Evolutionary conservation across 2,888 invertebrate species (phyloP), one percentile per base, ranked within the genome.

Genomic region (Coecobrya sp.): DNA sequence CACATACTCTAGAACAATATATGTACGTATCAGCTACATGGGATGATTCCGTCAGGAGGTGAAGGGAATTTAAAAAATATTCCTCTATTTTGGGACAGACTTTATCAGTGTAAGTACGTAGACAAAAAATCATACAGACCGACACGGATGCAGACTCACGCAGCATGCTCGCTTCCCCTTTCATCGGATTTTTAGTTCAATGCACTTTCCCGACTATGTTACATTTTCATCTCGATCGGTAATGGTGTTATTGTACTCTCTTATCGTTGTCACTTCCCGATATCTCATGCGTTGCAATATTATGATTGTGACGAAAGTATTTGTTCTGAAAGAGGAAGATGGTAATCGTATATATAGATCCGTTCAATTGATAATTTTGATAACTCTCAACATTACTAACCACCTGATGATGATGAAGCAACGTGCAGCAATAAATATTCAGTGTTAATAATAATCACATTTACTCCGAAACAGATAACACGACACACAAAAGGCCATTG

Each of bases 181-280:
- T 88, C 68, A 70, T 89, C 68, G 70, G 89, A 70, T 68, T 89
- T 89, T 89, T 89, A 82, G 89, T 89, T 89, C 89, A 89, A 36
- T 89, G 89, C 82, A 89, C 89, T 89, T 89, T 89, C 70, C 82
- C 70, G 59, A 25, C 70, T 19, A 19, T n/a, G 5, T 4, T 13
- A 55, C 5, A n/a, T 62, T 45, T 19, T 13, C 30, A 76, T 27
- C 42, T 62, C 84, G n/a, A 65, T 7, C 45, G 16, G 7, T 19
- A n/a, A 42, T 59, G 27, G 13, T 76, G 52, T 27, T 13, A 30
- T 30, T 22, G 68, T 27, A 68, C 70, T 19, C 30, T 86, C 36
- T 73, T 36, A n/a, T 73, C 65, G 7, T 19, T 73, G 73, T 45
- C 73, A 45, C 42, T 73, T 73, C 19, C 76, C 45, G 42, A 87